Conservation (phyloP, 2,888 invertebrate species). For the Phortica magna region DNA sequence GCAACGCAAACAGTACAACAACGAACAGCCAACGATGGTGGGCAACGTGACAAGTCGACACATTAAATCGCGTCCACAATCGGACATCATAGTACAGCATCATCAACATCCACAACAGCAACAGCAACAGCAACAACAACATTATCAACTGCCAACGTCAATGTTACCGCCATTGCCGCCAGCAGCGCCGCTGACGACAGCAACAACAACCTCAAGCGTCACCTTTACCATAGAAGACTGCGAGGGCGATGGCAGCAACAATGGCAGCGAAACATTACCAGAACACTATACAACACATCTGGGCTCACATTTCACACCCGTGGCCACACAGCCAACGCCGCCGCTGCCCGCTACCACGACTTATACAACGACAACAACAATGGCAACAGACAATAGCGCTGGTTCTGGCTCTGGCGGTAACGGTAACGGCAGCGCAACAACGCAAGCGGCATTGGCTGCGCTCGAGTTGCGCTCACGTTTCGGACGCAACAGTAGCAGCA, state of each 20-base stretch:
- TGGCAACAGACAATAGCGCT: conserved; percentile 54
- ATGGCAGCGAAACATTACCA: background rate
- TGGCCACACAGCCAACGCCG: conserved; percentile 42
- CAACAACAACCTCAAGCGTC: conserved; percentile 59
- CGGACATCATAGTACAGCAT: conserved; percentile 61
- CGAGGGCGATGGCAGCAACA: conserved; percentile 36
- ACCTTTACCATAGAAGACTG: conserved; percentile 65
- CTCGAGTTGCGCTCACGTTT: conserved; percentile 66
- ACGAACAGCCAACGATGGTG: conserved; percentile 39
- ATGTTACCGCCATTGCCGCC: conserved; percentile 36
- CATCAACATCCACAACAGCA: conserved; percentile 54
- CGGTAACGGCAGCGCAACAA: conserved; percentile 45
- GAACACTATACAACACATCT: background rate
- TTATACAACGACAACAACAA: conserved; percentile 61
- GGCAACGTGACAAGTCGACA: conserved; percentile 30
- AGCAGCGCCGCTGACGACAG: conserved; percentile 35
- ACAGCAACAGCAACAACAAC: conserved; percentile 53
- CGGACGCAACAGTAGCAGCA: conserved; percentile 73
- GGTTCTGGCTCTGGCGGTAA: conserved; percentile 46
- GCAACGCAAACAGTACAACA: conserved; percentile 53
- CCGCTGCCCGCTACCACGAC: conserved; percentile 53
- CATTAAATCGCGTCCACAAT: conserved; percentile 60
- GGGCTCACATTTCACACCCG: conserved; percentile 35
- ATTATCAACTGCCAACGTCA: conserved; percentile 41
- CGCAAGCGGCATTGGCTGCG: conserved; percentile 50